Percentiles rank a stretch among this genome's conserved stretches.
Evolutionary conservation across 1,140 invertebrate genomes (phyloP).

Genomic region (Xylocopa sonorina): DNA sequence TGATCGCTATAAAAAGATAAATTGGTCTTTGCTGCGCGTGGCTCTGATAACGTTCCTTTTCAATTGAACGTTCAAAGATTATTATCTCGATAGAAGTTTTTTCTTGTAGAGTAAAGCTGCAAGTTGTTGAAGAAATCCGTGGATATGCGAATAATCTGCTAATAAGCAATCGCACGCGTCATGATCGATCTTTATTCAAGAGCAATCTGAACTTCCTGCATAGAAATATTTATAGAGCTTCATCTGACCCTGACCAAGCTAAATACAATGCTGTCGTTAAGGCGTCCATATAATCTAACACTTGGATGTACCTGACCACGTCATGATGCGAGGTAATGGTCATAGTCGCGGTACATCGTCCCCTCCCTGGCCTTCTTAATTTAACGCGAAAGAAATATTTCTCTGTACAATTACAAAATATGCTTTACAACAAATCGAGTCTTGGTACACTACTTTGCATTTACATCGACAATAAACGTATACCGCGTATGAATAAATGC

Average conservation of each 20-base stretch:
- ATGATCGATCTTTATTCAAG: constrained; percentile 2
- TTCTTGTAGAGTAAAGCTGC: too few relatives aligned
- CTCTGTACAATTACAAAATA: too few relatives aligned
- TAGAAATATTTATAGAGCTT: constrained; percentile 1
- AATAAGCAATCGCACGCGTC: not conserved
- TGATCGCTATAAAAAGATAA: constrained; percentile 46
- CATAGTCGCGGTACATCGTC: not conserved
- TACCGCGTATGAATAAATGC: too few relatives aligned
- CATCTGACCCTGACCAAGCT: not conserved
- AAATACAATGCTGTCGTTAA: not conserved
- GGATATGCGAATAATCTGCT: too few relatives aligned
- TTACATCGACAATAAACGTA: too few relatives aligned
- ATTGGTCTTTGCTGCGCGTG: constrained; percentile 23
- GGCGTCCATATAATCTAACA: not conserved
- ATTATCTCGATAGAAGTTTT: not conserved
- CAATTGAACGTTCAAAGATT: not conserved
- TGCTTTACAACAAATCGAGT: too few relatives aligned
- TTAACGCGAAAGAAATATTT: too few relatives aligned
- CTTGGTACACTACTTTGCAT: too few relatives aligned
- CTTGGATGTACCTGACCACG: not conserved
- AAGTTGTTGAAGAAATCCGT: too few relatives aligned
- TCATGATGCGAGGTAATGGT: not conserved
- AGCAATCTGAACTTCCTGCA: constrained; percentile 4
- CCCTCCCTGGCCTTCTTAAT: not conserved
- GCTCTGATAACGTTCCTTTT: constrained; percentile 1